Evolutionary conservation across 2,113 vertebrate genomes (phyloP), one percentile per base, ranked within the genome.

Genomic region (Marmota monax): DNA sequence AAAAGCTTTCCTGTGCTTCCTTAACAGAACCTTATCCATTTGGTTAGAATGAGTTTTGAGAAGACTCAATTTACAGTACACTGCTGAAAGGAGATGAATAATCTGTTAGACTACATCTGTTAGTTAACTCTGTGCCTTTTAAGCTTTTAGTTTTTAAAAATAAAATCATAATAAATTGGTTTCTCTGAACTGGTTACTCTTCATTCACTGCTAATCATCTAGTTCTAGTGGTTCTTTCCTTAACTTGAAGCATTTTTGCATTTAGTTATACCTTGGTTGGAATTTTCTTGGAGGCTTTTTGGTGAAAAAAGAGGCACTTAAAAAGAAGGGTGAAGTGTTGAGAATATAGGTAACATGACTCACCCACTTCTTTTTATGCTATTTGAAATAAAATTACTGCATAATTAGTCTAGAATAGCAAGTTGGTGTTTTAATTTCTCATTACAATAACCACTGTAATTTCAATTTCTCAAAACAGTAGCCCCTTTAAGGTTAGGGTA

Each of bases 21-120:
- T 97, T 96, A 97, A 91, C 89, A 97, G 93, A 97, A 92, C 87
- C 96, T 96, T 92, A 97, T 95, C 97, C 97, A 94, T 74, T 86
- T 96, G 97, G 65, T 92, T 96, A 97, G 80, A 95, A 72, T 88
- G 94, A 90, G 61, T 89, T 97, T 96, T 97, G 96, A 97, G 97
- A 95, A 95, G 96, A 96, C 87, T 76, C 95, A 97, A 84, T 90
- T 86, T 96, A 97, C 67, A 97, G 90, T 67, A 92, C 92, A 98
- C 37, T 94, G 95, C 96, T 97, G 92, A 92, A 97, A 97, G 97
- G 96, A 97, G 95, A 97, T 32, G 94, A 90, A 96, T 96, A 97
- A 96, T 95, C 94, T 94, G 90, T 96, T 92, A 97, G 94, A 97
- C 92, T 92, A 20, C 13, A 84, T 84, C 89, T 94, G 79, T 53